Base-by-base conservation (phyloP, 2,113 vertebrate species). In the Pitta sordida region DNA sequence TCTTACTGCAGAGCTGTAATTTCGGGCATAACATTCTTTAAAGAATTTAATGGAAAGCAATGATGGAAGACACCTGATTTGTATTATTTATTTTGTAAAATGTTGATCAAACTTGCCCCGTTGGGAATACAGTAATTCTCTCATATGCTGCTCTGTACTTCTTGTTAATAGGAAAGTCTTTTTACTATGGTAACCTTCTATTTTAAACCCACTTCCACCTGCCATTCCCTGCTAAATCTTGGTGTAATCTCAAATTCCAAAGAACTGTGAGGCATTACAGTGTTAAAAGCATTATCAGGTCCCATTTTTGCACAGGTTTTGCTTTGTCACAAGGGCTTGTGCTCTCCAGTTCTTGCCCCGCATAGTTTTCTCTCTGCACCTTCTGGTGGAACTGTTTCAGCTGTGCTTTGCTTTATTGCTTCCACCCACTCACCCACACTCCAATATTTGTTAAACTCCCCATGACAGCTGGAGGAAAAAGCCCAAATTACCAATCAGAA, bases 341-440 rank as follows among this genome's bases (percentile, higher is more conserved):
- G 68, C 67, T 85, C 30, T 94, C 46, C 34, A 4, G 11, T 92
- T 96, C 84, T 78, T 78, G 52, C 86, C 75, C 76, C 83, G 95
- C 84, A 44, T 58, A 43, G 43, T 83, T 94, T 90, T 77, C 34
- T 44, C 70, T 49, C 75, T 77, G 85, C 36, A 86, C 17, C 84
- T 94, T 91, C 82, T 90, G 34, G 82, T 88, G 70, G 70, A 85
- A 52, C 79, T 48, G 81, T 91, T 96, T 91, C 86, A 87, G 86
- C 89, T 85, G 53, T 89, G 86, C 79, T 70, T 86, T 76, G 91
- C 90, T 75, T 81, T 91, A 91, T 93, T 95, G 84, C 91, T 92
- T 77, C 90, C 73, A 93, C 88, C 83, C 88, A 81, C 80, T 95
- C 93, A 81, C 53, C 70, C 65, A 39, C 60, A 63, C 94, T 80